Percentiles rank a stretch among this genome's conserved stretches.
These are phyloP conservation scores for Vanessa tameamea DNA, from an alignment of 1,140 invertebrate genomes.

Conservation along the genomic window DNA sequence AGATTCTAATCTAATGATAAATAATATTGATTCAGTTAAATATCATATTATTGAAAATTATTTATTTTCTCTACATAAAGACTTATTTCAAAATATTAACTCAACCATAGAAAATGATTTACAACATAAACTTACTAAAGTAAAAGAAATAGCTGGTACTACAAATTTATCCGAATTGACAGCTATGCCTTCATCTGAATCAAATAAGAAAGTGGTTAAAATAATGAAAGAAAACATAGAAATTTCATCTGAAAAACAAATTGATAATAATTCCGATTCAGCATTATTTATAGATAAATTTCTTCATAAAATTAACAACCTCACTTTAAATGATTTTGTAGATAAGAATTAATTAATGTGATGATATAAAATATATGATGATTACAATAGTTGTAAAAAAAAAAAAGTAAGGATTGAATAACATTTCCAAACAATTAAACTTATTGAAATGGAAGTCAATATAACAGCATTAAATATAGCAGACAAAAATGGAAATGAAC, in stretches of 20 bases:
- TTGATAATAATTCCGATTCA: not conserved
- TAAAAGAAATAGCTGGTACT: not conserved
- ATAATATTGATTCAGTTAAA: not conserved
- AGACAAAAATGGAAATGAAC: too few relatives aligned
- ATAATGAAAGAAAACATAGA: not conserved
- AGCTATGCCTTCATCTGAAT: too few relatives aligned
- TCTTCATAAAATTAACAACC: slow-evolving; percentile 3
- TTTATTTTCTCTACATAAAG: not conserved
- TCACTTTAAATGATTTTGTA: not conserved
- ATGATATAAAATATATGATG: too few relatives aligned
- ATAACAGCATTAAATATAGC: too few relatives aligned
- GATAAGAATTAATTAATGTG: not conserved
- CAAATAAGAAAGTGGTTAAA: not conserved
- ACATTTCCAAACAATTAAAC: too few relatives aligned
- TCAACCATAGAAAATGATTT: not conserved
- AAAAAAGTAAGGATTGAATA: too few relatives aligned
- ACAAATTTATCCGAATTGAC: not conserved
- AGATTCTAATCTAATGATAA: not conserved
- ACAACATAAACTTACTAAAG: not conserved
- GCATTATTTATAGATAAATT: not conserved
- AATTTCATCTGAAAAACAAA: not conserved
- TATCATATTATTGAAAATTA: not conserved
- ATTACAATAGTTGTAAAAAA: too few relatives aligned
- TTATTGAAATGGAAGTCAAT: too few relatives aligned
- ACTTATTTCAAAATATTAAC: not conserved